Evolutionary conservation across 2,888 invertebrate species (phyloP), one percentile per base, ranked within the genome.

Genomic region (Hemithea aestivaria): DNA sequence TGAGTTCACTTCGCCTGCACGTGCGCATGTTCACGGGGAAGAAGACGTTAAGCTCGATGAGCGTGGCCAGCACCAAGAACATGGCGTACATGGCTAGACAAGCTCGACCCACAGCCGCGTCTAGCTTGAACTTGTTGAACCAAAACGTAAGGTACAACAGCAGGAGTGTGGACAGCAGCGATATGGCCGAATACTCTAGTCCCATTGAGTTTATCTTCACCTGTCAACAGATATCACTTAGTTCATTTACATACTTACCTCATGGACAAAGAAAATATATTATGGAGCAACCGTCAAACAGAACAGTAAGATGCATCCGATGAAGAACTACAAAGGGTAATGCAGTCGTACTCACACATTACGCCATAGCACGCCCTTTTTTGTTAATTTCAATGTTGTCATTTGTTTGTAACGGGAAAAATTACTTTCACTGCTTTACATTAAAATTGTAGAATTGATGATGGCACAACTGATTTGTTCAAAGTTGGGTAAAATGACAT

Each of bases 1-100:
- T 77, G 43, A 82, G 70, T 67, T 84, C 83, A 56, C 61, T 72
- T 69, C 91, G 89, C 71, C 89, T 90, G 83, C 96, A 96, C 45
- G 95, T 94, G 56, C 95, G 96, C 58, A 94, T 89, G 84, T 96
- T 96, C 60, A 96, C 95, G 61, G 92, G 92, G 88, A 96, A 96
- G 91, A 97, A 96, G 51, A 96, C 94, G 80, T 97, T 97, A 64
- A 96, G 90, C 88, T 97, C 97, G 66, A 96, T 96, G 58, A 97
- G 89, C 50, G 95, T 95, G 35, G 96, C 96, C 53, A 97, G 89
- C 35, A 95, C 91, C 48, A 96, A 90, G 73, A 97, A 96, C 58
- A 94, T 91, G 44, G 93, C 92, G 82, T 97, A 97, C 91, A 96
- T 95, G 50, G 93, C 89, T 48, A 97, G 88, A 64, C 96, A 96